These are phyloP conservation scores for Gambusia holbrooki DNA, from an alignment of 2,113 vertebrate genomes.

Conservation along the genomic window DNA sequence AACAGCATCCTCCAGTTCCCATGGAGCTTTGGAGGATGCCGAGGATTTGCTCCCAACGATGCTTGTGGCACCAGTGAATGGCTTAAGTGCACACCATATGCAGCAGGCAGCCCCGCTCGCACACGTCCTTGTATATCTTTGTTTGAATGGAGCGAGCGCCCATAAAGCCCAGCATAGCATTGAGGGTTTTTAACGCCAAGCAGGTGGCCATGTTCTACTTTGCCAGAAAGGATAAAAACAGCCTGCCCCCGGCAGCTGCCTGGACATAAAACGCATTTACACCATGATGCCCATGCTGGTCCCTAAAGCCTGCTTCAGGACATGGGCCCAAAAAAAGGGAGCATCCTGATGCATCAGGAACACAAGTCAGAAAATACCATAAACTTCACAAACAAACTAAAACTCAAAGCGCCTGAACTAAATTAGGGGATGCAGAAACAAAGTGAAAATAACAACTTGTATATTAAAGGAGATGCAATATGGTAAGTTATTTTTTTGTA, in stretches of 20 bases:
- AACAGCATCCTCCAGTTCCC: slow-evolving; percentile 45
- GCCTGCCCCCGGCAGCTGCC: slow-evolving; percentile 78
- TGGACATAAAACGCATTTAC: slow-evolving; percentile 81
- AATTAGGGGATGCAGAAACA: too few species aligned
- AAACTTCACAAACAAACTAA: slow-evolving; percentile 1
- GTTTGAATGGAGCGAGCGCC: slow-evolving; percentile 57
- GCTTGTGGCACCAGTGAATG: slow-evolving; percentile 62
- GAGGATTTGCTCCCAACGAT: slow-evolving; percentile 32
- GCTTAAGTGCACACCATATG: slow-evolving; percentile 68
- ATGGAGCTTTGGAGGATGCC: slow-evolving; percentile 23
- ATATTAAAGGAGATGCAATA: too few species aligned
- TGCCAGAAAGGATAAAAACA: slow-evolving; percentile 77
- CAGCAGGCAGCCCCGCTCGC: slow-evolving; percentile 47
- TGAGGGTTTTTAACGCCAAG: slow-evolving; percentile 68
- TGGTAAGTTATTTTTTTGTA: too few species aligned
- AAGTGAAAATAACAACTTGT: too few species aligned
- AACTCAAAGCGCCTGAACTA: not conserved
- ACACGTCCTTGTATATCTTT: slow-evolving; percentile 67
- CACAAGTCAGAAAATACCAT: slow-evolving; percentile 26
- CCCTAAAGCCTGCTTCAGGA: slow-evolving; percentile 70
- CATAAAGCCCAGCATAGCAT: slow-evolving; percentile 69
- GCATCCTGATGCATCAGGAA: slow-evolving; percentile 32
- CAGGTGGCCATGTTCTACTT: slow-evolving; percentile 78
- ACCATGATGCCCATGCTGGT: slow-evolving; percentile 74
- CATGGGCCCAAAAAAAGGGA: slow-evolving; percentile 48